Evolutionary conservation across 2,888 invertebrate species (phyloP), one percentile per base, ranked within the genome.

Genomic region (Aleiodes testaceus): DNA sequence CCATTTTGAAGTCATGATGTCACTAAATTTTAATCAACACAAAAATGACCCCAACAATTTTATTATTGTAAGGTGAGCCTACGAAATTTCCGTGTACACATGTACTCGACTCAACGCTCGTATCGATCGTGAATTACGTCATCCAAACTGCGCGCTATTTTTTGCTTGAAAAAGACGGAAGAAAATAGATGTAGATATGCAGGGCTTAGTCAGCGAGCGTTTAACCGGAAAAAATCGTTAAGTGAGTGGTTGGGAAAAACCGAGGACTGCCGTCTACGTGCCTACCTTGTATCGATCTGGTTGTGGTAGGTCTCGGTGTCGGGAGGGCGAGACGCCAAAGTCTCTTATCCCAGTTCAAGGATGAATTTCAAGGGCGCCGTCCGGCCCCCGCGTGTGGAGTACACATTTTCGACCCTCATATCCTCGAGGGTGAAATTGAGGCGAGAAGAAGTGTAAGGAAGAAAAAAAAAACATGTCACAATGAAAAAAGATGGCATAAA

Each of bases 311-410:
- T 87, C 84, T 76, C 70, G 81, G 72, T 78, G 72, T 76, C 81
- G 80, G 80, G 71, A 79, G 82, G 80, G 84, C 82, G 78, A 59
- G 59, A 59, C 80, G 72, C 71, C 70, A n/a, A n/a, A 26, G 75
- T 75, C 83, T 82, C 85, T 85, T 85, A 85, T 85, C 82, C 85
- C 82, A 82, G 81, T 85, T 84, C 80, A 78, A 82, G 84, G 85
- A 83, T 82, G 79, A 81, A 83, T 82, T 85, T 85, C 86, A 86
- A 86, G 86, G 85, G 81, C 83, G 77, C 77, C 67, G 49, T 49
- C 76, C 77, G 70, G 72, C 76, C 77, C 74, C 76, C 75, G 72
- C 79, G 75, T 77, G 75, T 74, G 73, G 73, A 61, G 44, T 14
- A 30, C 55, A 45, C 65, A 70, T 65, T 65, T 52, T 26, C 36